Evolutionary conservation across 1,140 invertebrate species (phyloP).

Genomic region (Ceratoteleas bidentatus): DNA sequence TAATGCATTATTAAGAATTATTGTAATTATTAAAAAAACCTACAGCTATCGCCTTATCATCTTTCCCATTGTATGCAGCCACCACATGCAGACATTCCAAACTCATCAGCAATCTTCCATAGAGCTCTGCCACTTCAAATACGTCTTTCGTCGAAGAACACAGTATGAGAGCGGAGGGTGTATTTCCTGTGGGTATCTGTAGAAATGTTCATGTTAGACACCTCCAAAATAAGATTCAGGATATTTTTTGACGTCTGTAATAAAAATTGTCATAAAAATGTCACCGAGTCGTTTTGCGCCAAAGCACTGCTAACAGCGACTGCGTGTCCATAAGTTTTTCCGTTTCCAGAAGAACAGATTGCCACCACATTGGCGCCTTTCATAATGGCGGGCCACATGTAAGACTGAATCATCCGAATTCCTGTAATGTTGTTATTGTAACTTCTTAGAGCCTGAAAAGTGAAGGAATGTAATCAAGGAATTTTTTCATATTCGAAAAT

Average conservation of each 20-base stretch:
- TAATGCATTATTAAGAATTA: neutral
- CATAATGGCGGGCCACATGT: constrained; percentile 78
- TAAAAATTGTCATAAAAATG: too few relatives aligned
- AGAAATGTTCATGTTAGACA: too few relatives aligned
- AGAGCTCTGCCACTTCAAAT: too few relatives aligned
- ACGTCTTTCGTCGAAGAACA: too few relatives aligned
- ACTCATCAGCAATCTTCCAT: constrained; percentile 60
- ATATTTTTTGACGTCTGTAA: too few relatives aligned
- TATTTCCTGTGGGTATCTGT: too few relatives aligned
- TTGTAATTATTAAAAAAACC: constrained; percentile 23
- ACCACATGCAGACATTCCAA: constrained; percentile 66
- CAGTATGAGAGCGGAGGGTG: too few relatives aligned
- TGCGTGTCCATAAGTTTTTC: constrained; percentile 76
- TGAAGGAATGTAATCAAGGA: too few relatives aligned
- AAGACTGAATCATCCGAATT: constrained; percentile 73
- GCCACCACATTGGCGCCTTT: constrained; percentile 72
- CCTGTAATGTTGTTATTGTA: constrained; percentile 38
- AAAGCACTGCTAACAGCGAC: constrained; percentile 71
- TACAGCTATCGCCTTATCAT: constrained; percentile 70
- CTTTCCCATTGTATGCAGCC: constrained; percentile 71
- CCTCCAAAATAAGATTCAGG: too few relatives aligned
- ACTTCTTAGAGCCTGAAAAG: too few relatives aligned
- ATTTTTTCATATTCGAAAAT: too few relatives aligned
- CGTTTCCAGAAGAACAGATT: constrained; percentile 70
- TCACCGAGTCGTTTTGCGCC: constrained; percentile 62